These are phyloP conservation scores for Drosophila neonasuta DNA, from an alignment of 2,888 invertebrate species.

Conservation along the genomic window DNA sequence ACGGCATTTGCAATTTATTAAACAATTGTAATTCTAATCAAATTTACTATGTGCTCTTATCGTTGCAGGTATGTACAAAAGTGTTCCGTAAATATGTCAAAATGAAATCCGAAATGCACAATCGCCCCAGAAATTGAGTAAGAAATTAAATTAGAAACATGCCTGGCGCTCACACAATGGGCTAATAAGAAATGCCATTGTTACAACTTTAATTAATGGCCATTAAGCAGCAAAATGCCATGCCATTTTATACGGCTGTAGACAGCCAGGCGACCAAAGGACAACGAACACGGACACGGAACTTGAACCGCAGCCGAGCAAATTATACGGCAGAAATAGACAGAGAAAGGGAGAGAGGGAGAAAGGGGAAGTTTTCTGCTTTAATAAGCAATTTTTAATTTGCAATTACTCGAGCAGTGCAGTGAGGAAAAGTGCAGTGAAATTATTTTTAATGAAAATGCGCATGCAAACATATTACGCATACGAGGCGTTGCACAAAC, in stretches of 20 bases:
- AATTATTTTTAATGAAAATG: slow-evolving; percentile 72
- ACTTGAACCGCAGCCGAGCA: slow-evolving; percentile 34
- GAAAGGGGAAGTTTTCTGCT: slow-evolving; percentile 48
- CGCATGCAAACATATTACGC: slow-evolving; percentile 68
- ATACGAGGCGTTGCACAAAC: slow-evolving; percentile 64
- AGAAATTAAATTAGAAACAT: slow-evolving; percentile 61
- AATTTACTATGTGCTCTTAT: slow-evolving; percentile 31
- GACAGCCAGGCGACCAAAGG: slow-evolving; percentile 42
- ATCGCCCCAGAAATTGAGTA: slow-evolving; percentile 57
- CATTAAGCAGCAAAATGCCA: slow-evolving; percentile 61
- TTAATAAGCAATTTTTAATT: slow-evolving; percentile 78
- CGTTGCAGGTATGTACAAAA: slow-evolving; percentile 58
- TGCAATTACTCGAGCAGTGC: slow-evolving; percentile 65
- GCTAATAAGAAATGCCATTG: slow-evolving; percentile 70
- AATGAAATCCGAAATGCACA: slow-evolving; percentile 44
- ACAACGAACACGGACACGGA: slow-evolving; percentile 13
- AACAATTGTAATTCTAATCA: slow-evolving; percentile 53
- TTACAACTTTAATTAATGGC: slow-evolving; percentile 71
- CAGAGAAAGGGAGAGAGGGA: slow-evolving; percentile 10
- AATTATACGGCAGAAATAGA: slow-evolving; percentile 37
- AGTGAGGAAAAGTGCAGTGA: slow-evolving; percentile 27
- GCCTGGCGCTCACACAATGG: not conserved
- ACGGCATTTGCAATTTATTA: slow-evolving; percentile 24
- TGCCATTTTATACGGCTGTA: slow-evolving; percentile 55
- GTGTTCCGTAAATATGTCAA: slow-evolving; percentile 31